A percentile compares a stretch with the other conserved stretches of the same genome.
These are phyloP conservation scores for Polietes domitor DNA, from an alignment of 2,888 invertebrate genomes.

Conservation along the genomic window DNA sequence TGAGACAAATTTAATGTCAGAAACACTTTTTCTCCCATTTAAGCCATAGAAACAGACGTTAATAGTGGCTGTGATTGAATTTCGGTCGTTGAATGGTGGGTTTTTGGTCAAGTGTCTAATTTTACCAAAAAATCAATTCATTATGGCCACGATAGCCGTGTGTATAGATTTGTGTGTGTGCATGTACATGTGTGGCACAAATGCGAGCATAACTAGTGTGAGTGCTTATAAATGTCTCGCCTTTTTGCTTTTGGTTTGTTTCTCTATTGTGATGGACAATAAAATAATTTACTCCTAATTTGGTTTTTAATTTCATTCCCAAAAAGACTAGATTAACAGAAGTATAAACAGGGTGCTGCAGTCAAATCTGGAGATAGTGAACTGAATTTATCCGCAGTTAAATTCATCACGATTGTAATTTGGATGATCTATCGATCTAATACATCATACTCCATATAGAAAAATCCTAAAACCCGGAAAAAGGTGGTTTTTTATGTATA, in stretches of 20 bases:
- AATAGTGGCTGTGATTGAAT: conserved; percentile 23
- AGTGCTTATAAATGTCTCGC: neutral
- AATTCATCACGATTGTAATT: too few species aligned
- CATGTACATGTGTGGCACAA: neutral
- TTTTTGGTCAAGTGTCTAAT: conserved; percentile 16
- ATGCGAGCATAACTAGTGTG: neutral
- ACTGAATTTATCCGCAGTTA: too few species aligned
- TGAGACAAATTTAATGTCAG: conserved; percentile 29
- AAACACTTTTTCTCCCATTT: neutral
- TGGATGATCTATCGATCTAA: too few species aligned
- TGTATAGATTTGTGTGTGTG: neutral
- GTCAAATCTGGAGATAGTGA: neutral
- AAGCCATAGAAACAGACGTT: conserved; percentile 4
- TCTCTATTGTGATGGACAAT: conserved; percentile 67
- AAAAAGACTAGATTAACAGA: neutral
- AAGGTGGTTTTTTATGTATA: too few species aligned
- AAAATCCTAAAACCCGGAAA: too few species aligned
- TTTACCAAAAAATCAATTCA: conserved; percentile 15
- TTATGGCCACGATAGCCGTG: neutral
- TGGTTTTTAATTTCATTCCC: conserved; percentile 76
- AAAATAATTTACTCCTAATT: conserved; percentile 78
- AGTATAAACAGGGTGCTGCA: neutral
- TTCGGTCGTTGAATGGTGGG: neutral
- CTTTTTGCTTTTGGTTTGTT: neutral
- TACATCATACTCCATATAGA: too few species aligned